Evolutionary conservation across 35 echinoderm and acorn worm species (phyloP), one percentile per base, ranked within the genome.

Genomic region (Apostichopus japonicus): DNA sequence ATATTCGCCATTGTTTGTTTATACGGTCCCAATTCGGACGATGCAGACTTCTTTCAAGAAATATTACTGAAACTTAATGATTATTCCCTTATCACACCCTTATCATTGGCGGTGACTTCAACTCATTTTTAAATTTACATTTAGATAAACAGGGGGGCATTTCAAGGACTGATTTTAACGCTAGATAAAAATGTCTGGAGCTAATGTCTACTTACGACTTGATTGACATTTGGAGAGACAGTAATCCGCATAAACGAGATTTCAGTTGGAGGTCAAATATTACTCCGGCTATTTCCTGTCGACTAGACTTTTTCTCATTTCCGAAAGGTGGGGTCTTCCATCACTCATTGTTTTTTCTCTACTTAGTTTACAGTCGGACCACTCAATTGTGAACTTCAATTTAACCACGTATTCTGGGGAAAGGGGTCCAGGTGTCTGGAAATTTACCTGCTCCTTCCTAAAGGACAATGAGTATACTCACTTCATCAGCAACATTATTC

Each of bases 171-270:
- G 53, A 84, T 84, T 54, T 84, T 53, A 84, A 54, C 21, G 6
- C 80, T 51, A 84, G 52, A 57, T 51, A 0, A 57, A 84, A 84
- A 54, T 84, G 80, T 54, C 55, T 84, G n/a, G 80, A 84, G 55
- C 23, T 84, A 19, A 84, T 84, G 80, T 84, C 55, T 0, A 84
- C 80, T 84, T 57, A 44, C n/a, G 80, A 84, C 10, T 84, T 84
- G 44, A 84, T 84, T 84, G 81, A 84, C 9, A 84, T 84, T 52
- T 84, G 81, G 81, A 84, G 81, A 21, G 24, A 54, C 6, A 84
- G 81, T 8, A 84, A 57, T 21, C 44, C 53, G 14, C 3, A 25
- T 44, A 84, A 54, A 84, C 27, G 53, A 84, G 11, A 57, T 57
- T 84, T 84, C 9, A 84, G 8, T 84, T 54, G 8, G 8, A 84